A percentile compares a stretch with the other conserved stretches of the same genome.
Evolutionary conservation across 53 echinoderm and acorn worm genomes (phyloP).

Genomic region (Henricia sp.): DNA sequence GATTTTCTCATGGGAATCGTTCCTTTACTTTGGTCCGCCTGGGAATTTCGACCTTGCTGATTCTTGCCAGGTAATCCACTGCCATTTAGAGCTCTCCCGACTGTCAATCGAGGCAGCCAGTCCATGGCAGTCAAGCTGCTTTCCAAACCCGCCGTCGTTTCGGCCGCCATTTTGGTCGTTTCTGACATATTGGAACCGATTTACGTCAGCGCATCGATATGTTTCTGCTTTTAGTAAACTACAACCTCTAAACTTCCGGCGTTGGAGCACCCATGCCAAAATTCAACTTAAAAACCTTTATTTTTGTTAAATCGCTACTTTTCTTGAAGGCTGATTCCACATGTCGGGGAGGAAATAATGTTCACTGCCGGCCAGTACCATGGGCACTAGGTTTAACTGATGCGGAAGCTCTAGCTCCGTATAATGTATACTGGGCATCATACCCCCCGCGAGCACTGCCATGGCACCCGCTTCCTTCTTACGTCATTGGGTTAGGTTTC

Average conservation of each 20-base stretch:
- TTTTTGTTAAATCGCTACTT: neutral
- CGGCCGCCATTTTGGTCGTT: conserved; percentile 98
- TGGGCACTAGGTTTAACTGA: conserved; percentile 46
- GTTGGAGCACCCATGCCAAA: conserved; percentile 12
- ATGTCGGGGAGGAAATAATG: neutral
- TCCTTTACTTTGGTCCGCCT: conserved; percentile 86
- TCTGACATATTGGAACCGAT: conserved; percentile 29
- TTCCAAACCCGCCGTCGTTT: conserved; percentile 67
- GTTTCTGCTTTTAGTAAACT: conserved; percentile 1
- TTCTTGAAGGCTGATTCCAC: conserved; percentile 13
- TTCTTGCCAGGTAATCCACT: conserved; percentile 73
- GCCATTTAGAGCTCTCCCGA: conserved; percentile 77
- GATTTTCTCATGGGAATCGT: conserved; percentile 96
- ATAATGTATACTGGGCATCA: conserved; percentile 68
- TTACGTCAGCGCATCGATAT: conserved; percentile 80
- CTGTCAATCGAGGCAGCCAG: conserved; percentile 92
- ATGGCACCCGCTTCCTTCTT: conserved; percentile 95
- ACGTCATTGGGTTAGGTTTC: conserved; percentile 65
- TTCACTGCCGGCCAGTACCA: no score
- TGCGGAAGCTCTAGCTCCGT: conserved; percentile 54
- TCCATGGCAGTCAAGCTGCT: conserved; percentile 99
- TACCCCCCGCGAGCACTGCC: conserved; percentile 95
- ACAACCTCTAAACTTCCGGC: conserved; percentile 59
- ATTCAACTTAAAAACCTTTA: conserved; percentile 1
- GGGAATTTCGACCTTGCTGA: conserved; percentile 68